A percentile compares a stretch with the other conserved stretches of the same genome.
Conservation (phyloP, 2,888 invertebrate genomes). For the Drosophila meridiana region DNA sequence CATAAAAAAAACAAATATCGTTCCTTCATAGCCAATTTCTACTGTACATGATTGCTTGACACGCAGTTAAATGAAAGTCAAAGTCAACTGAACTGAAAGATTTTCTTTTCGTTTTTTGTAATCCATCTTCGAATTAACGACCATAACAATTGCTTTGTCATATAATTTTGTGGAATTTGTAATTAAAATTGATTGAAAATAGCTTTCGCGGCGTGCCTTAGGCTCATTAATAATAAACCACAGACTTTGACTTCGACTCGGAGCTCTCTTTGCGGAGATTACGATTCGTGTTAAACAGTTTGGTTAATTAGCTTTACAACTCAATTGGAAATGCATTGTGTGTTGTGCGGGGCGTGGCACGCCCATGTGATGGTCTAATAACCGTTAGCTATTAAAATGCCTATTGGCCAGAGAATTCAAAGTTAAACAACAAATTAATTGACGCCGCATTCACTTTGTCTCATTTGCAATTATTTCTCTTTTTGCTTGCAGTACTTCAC, state of each 20-base stretch:
- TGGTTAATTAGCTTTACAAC: conserved; percentile 65
- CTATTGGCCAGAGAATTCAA: conserved; percentile 11
- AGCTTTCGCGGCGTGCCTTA: conserved; percentile 38
- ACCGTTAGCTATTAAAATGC: conserved; percentile 16
- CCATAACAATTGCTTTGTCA: conserved; percentile 28
- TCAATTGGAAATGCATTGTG: conserved; percentile 57
- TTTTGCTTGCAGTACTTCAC: conserved; percentile 92
- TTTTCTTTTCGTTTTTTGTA: conserved; percentile 6
- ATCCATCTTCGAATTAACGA: conserved; percentile 1
- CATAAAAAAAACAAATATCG: no score
- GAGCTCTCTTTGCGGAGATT: conserved; percentile 20
- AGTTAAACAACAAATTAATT: conserved; percentile 55
- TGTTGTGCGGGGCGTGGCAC: conserved; percentile 8
- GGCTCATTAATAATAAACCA: conserved; percentile 15
- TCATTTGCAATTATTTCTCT: conserved; percentile 28
- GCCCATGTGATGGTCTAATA: conserved; percentile 52
- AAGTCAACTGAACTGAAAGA: conserved; percentile 26
- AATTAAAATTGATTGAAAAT: conserved; percentile 30
- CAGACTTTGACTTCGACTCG: conserved; percentile 4
- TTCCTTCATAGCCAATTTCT: not conserved
- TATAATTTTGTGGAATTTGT: conserved; percentile 30
- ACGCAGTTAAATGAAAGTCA: conserved; percentile 36
- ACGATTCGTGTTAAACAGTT: conserved; percentile 57
- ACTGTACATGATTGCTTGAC: not conserved
- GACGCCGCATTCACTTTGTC: conserved; percentile 48